Base-by-base conservation (phyloP, 2,888 invertebrate genomes). In the Aphidius colemani region DNA sequence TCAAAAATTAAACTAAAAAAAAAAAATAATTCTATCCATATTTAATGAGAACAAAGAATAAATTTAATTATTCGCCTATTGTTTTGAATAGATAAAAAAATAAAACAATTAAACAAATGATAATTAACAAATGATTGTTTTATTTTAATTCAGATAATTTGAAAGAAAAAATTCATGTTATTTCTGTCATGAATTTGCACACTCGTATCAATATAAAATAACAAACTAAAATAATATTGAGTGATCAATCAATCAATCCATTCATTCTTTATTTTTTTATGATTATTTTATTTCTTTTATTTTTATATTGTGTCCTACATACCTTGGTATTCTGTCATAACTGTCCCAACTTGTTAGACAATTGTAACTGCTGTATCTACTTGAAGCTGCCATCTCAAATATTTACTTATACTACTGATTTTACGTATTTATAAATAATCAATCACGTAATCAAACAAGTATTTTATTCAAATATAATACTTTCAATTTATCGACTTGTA, bases 311-410 rank as follows among this genome's bases (percentile, higher is more conserved):
- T 30, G 30, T 30, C 30, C 30, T 74, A 30, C 30, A 30, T 89
- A 94, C 94, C 94, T 93, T 75, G 94, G 94, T 84, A 94, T 94
- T 81, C 87, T 89, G 83, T 94, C 94, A 85, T 94, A 94, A 83
- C 93, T 94, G 85, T 94, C 94, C 94, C 93, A 94, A 82, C 92
- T 92, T 69, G 91, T 92, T 78, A 94, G 87, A 84, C 94, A 94
- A 85, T 93, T 94, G 85, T 94, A 94, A 67, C 93, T 93, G 83
- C 90, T 93, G 86, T 93, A 92, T 85, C 92, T 89, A 85, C 90
- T 92, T 74, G 91, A 89, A 75, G 85, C 83, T 74, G 88, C 87
- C 90, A 90, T 90, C 71, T 75, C 75, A 76, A 73, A 59, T 70
- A 67, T 71, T 66, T 62, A 70, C 61, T 67, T 67, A 67, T 67